Evolutionary conservation across 2,113 vertebrate species (phyloP), one percentile per base, ranked within the genome.

Genomic region (Pomatorhinus ruficollis): DNA sequence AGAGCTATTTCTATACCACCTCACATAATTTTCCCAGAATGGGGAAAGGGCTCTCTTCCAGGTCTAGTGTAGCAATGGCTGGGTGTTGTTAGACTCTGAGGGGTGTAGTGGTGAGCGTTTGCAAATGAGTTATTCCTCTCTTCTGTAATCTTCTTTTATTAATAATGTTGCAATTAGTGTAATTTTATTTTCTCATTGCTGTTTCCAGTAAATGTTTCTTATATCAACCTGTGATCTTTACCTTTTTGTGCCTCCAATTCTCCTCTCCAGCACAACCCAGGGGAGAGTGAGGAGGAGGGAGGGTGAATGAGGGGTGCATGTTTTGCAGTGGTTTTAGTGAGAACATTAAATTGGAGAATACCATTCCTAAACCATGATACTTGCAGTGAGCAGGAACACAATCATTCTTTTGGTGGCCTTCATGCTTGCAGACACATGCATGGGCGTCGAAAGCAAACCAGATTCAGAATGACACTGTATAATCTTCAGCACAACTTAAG

Each of bases 241-340:
- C 21, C 12, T 17, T 35, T 65, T 35, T 42, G 20, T 75, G 10
- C 20, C 24, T 75, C 52, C 6, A 20, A 3, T 25, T 85, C 44
- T 40, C 24, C 8, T 40, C 50, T 57, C n/a, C 64, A 61, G 23
- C 8, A 23, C 2, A 13, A 8, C 5, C 28, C 30, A 28, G n/a
- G 24, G n/a, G 39, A 53, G 28, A 33, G 15, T 8, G n/a, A 70
- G 22, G 9, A 45, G 27, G 10, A 19, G 16, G 6, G 5, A 30
- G 12, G 49, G 16, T 50, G 35, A 76, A 24, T 0, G 1, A 77
- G 3, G 12, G 4, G 5, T 5, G 5, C 7, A 15, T 44, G 37
- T 18, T 44, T 52, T 68, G 27, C 33, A 60, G 39, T 33, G 15
- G 10, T 39, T 69, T 87, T 15, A 39, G 12, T 24, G 47, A 27